Percentiles rank a stretch among this genome's conserved stretches.
phyloP scores from a whole-genome alignment of 2,113 vertebrate genomes.

The Redunca redunca region DNA sequence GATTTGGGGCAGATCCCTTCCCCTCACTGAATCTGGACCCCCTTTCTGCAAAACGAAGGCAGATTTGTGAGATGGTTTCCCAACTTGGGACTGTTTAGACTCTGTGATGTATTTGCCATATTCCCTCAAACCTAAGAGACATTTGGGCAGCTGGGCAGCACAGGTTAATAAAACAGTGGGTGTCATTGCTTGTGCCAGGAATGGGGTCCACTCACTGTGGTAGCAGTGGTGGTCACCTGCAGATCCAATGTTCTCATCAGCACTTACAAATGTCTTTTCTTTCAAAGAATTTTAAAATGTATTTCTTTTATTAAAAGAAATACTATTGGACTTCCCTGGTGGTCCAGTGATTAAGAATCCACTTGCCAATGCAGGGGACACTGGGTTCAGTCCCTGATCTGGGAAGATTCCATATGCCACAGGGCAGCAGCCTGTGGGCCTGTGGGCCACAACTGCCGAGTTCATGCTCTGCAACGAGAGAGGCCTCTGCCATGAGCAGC shows the following conservation, averaged over 20 bases:
- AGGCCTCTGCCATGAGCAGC: neutral
- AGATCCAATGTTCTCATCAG: neutral
- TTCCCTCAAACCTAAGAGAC: neutral
- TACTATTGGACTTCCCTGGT: neutral
- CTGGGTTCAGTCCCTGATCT: neutral
- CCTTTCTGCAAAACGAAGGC: neutral
- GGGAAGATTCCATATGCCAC: neutral
- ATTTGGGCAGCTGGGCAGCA: too few species aligned
- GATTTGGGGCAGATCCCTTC: neutral
- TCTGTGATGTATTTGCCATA: neutral
- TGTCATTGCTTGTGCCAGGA: neutral
- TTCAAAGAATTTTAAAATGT: neutral
- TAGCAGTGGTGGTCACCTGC: rapidly evolving
- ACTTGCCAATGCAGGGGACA: neutral
- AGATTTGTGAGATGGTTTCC: neutral
- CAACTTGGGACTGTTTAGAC: rapidly evolving
- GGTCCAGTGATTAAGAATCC: neutral
- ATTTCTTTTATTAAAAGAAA: neutral
- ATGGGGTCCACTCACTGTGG: neutral
- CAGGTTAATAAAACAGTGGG: rapidly evolving
- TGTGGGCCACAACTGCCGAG: neutral
- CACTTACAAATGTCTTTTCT: neutral
- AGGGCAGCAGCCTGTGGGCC: neutral
- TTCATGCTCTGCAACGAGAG: rapidly evolving
- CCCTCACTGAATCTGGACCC: neutral